phyloP scores from a whole-genome alignment of 92 coral and sea anemone genomes.

The Paramuricea clavata region DNA sequence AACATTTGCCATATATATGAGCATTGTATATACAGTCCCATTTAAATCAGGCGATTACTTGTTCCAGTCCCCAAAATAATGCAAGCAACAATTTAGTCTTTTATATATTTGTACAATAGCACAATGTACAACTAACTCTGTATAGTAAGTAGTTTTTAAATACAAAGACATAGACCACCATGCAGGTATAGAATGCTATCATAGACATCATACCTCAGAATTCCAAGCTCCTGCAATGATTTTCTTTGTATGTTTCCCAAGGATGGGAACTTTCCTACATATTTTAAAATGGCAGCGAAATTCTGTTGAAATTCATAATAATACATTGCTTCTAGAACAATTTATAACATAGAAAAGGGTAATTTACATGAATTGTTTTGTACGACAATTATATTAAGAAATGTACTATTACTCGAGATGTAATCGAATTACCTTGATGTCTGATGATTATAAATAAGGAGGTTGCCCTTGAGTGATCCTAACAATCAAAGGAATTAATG shows the following conservation, averaged over 20 bases:
- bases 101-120: no score
- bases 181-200: not conserved
- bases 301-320: not conserved
- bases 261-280: slow-evolving; percentile 93
- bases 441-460: slow-evolving; percentile 94
- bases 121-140: not conserved
- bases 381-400: no score
- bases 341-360: not conserved
- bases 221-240: slow-evolving; percentile 95
- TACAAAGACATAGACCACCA: not conserved
- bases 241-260: slow-evolving; percentile 97
- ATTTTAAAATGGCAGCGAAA: not conserved
- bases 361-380: not conserved
- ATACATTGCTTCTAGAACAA: not conserved
- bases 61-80: no score
- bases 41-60: no score
- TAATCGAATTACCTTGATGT: slow-evolving; percentile 82
- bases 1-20: no score
- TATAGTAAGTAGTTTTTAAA: no score
- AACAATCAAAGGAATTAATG: not conserved
- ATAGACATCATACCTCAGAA: slow-evolving; percentile 75
- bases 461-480: slow-evolving; percentile 95
- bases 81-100: no score
- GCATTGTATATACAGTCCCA: no score
- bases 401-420: no score